Percentiles rank a stretch among this genome's conserved stretches.
phyloP scores from a whole-genome alignment of 2,888 invertebrate species.

The Leptopterna dolabrata region DNA sequence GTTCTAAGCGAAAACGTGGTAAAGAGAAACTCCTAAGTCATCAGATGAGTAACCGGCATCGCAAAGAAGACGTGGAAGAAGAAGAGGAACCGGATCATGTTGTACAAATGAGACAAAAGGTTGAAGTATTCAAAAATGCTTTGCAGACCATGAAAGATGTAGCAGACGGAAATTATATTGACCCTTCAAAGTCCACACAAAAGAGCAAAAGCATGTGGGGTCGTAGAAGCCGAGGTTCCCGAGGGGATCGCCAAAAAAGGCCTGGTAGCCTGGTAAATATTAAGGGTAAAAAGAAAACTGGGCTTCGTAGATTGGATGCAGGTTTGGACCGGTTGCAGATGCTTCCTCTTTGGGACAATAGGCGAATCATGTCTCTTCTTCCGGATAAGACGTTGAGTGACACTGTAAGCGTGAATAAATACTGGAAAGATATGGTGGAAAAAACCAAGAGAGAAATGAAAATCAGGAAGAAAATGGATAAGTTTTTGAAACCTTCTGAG shows the following conservation, averaged over 20 bases:
- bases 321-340: conserved; percentile 21
- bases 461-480: conserved; percentile 3
- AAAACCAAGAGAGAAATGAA: conserved; percentile 12
- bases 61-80: background rate
- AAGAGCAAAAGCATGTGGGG: too few relatives aligned
- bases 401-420: conserved; percentile 3
- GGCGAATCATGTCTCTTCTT: background rate
- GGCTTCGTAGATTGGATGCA: background rate
- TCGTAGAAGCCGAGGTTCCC: too few relatives aligned
- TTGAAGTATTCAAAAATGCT: background rate
- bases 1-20: background rate
- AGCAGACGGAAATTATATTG: background rate
- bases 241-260: background rate
- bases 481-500: background rate
- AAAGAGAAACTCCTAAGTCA: background rate
- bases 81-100: background rate
- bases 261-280: background rate
- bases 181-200: background rate
- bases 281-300: background rate
- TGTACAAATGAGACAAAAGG: background rate
- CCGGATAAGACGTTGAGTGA: background rate
- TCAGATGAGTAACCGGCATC: too few relatives aligned
- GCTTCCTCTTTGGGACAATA: conserved; percentile 32
- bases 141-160: background rate
- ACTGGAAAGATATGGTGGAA: conserved; percentile 38